Percentiles rank a stretch among this genome's conserved stretches.
These are phyloP conservation scores for Tetrapedia diversipes DNA, from an alignment of 2,888 invertebrate genomes.

Conservation along the genomic window DNA sequence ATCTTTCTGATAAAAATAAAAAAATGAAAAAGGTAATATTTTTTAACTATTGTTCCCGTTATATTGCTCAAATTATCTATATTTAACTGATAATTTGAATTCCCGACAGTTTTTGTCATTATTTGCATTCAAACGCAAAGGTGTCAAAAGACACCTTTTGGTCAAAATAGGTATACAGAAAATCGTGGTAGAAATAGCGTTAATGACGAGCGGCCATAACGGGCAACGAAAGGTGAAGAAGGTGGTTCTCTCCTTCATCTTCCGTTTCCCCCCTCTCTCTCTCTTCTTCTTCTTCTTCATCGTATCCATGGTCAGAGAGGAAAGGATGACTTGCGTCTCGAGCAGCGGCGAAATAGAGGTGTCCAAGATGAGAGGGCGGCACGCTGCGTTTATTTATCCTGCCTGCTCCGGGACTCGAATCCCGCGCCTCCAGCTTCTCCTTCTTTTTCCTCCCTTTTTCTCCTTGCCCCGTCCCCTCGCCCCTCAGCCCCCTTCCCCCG, in stretches of 20 bases:
- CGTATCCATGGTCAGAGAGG: constrained; percentile 52
- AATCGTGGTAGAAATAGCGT: too few species aligned
- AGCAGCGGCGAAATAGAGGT: constrained; percentile 79
- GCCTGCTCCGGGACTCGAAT: constrained; percentile 71
- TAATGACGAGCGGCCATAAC: constrained; percentile 56
- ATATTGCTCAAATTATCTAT: too few species aligned
- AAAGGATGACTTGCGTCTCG: constrained; percentile 73
- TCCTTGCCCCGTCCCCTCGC: constrained; percentile 14
- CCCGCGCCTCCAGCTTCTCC: constrained; percentile 30
- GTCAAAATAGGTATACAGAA: too few species aligned
- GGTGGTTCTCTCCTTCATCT: constrained; percentile 30
- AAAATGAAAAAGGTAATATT: too few species aligned
- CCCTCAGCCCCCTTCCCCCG: too few species aligned
- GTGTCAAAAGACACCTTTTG: too few species aligned
- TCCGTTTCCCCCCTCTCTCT: background rate
- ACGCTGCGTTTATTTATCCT: constrained; percentile 81
- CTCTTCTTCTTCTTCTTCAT: background rate
- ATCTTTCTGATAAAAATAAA: too few species aligned
- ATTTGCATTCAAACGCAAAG: too few species aligned
- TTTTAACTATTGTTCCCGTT: too few species aligned
- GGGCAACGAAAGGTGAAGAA: constrained; percentile 50
- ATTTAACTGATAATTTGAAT: too few species aligned
- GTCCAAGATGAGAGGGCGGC: constrained; percentile 82
- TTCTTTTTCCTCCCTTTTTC: constrained; percentile 19
- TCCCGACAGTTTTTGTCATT: too few species aligned